Conservation (phyloP, 2,888 invertebrate species). For the Euphydryas editha region DNA sequence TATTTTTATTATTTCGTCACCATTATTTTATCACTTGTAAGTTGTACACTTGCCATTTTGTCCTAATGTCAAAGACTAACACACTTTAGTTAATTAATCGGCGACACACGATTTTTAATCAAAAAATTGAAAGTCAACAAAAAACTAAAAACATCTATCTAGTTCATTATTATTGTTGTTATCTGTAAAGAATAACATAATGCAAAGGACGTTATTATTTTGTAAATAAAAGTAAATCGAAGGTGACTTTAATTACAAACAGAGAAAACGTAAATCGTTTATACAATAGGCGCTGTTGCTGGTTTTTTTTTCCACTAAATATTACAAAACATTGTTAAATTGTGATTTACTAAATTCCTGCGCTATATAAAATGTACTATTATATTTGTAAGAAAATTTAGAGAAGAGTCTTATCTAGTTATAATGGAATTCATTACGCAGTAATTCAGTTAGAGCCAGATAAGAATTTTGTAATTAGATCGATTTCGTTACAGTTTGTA, state of each 20-base stretch:
- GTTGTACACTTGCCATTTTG: background rate
- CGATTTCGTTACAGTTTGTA: conserved; percentile 3
- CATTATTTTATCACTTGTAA: background rate
- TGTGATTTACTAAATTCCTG: no score
- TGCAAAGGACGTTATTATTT: conserved; percentile 8
- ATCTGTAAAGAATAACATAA: conserved; percentile 24
- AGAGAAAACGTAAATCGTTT: conserved; percentile 28
- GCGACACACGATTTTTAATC: background rate
- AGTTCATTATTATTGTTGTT: background rate
- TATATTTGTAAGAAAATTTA: background rate
- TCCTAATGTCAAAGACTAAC: background rate
- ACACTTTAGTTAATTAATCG: background rate
- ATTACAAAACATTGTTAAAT: no score
- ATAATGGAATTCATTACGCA: background rate
- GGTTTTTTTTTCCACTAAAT: no score
- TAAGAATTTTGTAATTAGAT: background rate
- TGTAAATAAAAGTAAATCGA: conserved; percentile 17
- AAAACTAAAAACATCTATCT: background rate
- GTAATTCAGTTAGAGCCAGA: background rate
- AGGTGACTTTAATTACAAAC: conserved; percentile 36
- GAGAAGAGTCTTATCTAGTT: background rate
- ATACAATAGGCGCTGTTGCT: no score
- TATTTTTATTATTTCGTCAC: background rate
- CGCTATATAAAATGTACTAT: no score
- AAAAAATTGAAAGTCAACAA: background rate